Evolutionary conservation across 2,113 vertebrate species (phyloP).

Genomic region (Suricata suricatta): DNA sequence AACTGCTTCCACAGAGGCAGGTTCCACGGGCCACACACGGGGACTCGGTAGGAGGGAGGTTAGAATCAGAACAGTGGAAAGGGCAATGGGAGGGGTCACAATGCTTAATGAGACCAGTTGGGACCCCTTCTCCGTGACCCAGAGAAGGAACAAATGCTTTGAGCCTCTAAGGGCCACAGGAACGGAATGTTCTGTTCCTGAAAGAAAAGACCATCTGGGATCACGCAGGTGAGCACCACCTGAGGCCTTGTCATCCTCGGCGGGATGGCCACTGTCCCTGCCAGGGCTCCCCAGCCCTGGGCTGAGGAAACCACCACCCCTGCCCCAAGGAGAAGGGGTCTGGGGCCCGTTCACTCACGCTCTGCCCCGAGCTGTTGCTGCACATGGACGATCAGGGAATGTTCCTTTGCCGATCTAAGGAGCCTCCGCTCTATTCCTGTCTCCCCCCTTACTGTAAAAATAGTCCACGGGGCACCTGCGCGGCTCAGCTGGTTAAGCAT

Average conservation of each 20-base stretch:
- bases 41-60: neutral
- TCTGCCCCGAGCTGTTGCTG: neutral
- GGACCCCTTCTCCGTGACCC: neutral
- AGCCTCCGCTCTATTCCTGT: neutral
- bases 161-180: neutral
- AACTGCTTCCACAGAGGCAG: neutral
- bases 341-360: neutral
- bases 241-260: neutral
- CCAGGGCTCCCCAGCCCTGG: fast-evolving
- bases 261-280: neutral
- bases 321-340: neutral
- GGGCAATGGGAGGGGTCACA: neutral
- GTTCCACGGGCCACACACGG: neutral
- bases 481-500: too few relatives aligned
- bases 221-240: neutral
- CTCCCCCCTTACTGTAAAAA: neutral
- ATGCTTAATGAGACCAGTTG: neutral
- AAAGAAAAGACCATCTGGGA: neutral
- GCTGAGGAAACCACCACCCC: neutral
- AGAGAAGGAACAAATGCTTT: neutral
- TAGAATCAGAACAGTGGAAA: neutral
- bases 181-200: slow-evolving; percentile 8
- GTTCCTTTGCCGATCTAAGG: neutral
- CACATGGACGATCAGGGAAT: neutral
- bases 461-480: neutral